Evolutionary conservation across 2,797 vertebrate species (phyloP).

Genomic region (Sciurus carolinensis): DNA sequence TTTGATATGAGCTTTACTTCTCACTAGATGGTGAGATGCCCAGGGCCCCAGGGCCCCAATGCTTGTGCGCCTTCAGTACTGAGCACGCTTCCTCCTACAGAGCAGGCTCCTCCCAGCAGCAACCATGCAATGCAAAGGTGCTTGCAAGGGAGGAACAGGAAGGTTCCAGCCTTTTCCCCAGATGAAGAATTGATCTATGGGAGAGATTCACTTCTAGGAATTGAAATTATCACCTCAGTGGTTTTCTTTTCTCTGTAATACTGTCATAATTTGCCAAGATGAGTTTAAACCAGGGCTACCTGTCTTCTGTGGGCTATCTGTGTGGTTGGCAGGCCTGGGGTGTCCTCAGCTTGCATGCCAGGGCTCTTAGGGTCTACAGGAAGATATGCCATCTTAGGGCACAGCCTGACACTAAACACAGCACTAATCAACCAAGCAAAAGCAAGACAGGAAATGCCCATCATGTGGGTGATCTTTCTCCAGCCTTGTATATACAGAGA

Average conservation of each 20-base stretch:
- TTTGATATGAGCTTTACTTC: background rate
- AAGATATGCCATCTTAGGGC: background rate
- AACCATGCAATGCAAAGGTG: background rate
- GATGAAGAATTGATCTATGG: background rate
- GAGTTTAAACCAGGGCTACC: background rate
- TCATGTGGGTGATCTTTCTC: background rate
- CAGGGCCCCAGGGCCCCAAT: background rate
- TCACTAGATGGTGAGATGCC: background rate
- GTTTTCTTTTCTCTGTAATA: constrained; percentile 31
- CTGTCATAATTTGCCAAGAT: background rate
- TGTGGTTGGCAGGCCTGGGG: background rate
- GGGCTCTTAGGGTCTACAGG: background rate
- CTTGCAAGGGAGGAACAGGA: background rate
- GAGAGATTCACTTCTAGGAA: constrained; percentile 36
- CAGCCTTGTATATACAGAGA: background rate
- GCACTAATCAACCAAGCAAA: background rate
- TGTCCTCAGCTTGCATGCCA: background rate
- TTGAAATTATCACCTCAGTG: background rate
- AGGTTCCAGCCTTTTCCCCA: constrained; percentile 10
- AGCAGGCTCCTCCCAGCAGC: background rate
- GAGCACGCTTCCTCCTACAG: background rate
- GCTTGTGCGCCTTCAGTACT: background rate
- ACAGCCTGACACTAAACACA: background rate
- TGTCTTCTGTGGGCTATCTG: background rate
- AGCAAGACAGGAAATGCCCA: background rate